A percentile compares a stretch with the other conserved stretches of the same genome.
Evolutionary conservation across 37 sponge, comb jelly and placozoan species (phyloP).

Genomic region (Lycopodina hypogea): DNA sequence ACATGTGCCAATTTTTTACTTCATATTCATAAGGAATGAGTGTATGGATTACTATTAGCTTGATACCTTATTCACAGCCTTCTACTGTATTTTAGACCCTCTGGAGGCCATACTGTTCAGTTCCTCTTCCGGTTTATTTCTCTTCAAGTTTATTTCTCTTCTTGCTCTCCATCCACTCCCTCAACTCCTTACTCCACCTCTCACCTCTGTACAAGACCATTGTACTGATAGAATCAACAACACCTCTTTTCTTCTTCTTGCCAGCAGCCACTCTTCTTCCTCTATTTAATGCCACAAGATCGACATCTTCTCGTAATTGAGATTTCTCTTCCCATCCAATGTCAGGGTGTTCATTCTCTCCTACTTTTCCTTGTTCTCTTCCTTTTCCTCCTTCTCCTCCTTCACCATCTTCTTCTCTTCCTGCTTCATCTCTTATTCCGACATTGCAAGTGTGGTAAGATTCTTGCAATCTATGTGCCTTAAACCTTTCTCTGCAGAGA

Average conservation of each 20-base stretch:
- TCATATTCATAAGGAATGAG: too few relatives aligned
- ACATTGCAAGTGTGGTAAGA: too few relatives aligned
- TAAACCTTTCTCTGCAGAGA: too few relatives aligned
- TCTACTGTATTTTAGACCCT: neutral
- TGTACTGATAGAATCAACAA: neutral
- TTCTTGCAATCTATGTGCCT: too few relatives aligned
- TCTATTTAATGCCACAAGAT: neutral
- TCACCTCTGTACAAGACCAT: constrained; percentile 1
- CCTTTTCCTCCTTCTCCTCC: constrained; percentile 9
- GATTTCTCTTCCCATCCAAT: too few relatives aligned
- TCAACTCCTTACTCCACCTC: constrained; percentile 11
- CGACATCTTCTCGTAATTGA: too few relatives aligned
- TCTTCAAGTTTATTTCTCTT: constrained; percentile 14
- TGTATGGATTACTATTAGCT: too few relatives aligned
- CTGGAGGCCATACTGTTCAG: neutral
- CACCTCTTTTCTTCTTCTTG: neutral
- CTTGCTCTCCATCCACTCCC: constrained; percentile 21
- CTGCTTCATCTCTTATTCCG: too few relatives aligned
- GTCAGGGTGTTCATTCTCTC: neutral
- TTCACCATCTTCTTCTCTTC: too few relatives aligned
- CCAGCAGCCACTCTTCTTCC: neutral
- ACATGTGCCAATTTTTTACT: too few relatives aligned
- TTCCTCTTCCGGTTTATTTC: constrained; percentile 1
- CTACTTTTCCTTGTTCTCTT: neutral
- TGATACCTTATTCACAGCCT: neutral